Evolutionary conservation across 2,888 invertebrate species (phyloP), one percentile per base, ranked within the genome.

Genomic region (Drosophila glabriapex): DNA sequence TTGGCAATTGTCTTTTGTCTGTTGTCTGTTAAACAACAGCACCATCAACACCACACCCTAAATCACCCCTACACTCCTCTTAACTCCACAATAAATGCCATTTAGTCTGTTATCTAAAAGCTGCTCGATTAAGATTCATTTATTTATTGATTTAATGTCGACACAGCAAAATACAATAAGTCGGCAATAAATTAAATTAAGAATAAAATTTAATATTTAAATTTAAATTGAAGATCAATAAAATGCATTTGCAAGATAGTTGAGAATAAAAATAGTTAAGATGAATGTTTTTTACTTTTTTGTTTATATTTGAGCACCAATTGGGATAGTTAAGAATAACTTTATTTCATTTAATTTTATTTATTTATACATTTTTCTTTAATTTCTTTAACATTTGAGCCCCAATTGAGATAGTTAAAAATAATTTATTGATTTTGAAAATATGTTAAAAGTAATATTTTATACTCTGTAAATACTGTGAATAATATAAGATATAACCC

Each of bases 91-190:
- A 16, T 49, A 64, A 67, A 43, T 50, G 35, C 19, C 54, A 63
- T 43, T 71, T 67, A 55, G 52, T 61, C 49, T 28, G 37, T 75
- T 76, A 78, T 79, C 76, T 62, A 41, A 39, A 50, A 49, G 67
- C 64, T 61, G 61, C 43, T 16, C 16, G 12, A 19, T 46, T 25
- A 16, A 25, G 46, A 25, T 46, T 46, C 2, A 28, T 25, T 46
- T 46, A 46, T 25, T 46, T 46, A 46, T 46, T 22, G 7, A 46
- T 46, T 46, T 46, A 46, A 25, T 2, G 25, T 46, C 22, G 4
- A 9, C 16, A 4, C 22, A 25, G 25, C 16, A 16, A 22, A 46
- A 25, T 46, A 46, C 14, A 7, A 22, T 7, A 22, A 4, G 3
- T 7, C 14, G 14, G 7, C 22, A 22, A 7, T 46, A 14, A 46